A percentile compares a stretch with the other conserved stretches of the same genome.
Conservation (phyloP, 1,140 invertebrate species). For the Aphelinus atriplicis region DNA sequence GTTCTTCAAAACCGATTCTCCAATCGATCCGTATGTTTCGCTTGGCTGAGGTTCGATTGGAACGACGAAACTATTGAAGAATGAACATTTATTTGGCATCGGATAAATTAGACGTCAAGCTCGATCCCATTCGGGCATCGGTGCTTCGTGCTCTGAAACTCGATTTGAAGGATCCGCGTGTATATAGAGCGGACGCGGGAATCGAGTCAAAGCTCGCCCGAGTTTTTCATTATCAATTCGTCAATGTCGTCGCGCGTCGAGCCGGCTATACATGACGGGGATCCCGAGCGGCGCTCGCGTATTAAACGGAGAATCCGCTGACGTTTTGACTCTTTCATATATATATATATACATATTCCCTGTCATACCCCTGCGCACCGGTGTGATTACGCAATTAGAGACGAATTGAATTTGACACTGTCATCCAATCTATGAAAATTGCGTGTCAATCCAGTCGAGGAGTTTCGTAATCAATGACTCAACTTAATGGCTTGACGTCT, state of each 20-base stretch:
- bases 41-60: background rate
- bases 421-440: too few species aligned
- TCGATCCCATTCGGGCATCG: background rate
- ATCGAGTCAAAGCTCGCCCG: background rate
- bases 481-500: too few species aligned
- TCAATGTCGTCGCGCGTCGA: constrained; percentile 28
- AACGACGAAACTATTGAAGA: background rate
- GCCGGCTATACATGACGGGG: background rate
- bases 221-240: constrained; percentile 38
- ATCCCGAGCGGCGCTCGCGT: background rate
- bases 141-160: background rate
- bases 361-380: too few species aligned
- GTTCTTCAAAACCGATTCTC: too few species aligned
- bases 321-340: too few species aligned
- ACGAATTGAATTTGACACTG: too few species aligned
- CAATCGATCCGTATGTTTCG: too few species aligned
- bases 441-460: too few species aligned
- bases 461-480: too few species aligned
- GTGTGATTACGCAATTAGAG: too few species aligned
- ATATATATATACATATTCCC: too few species aligned
- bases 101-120: constrained; percentile 27
- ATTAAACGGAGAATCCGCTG: constrained; percentile 9
- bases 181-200: background rate
- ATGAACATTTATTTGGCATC: constrained; percentile 30
- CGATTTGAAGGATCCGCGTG: background rate